Base-by-base conservation (phyloP, 2,888 invertebrate genomes). In the Heliconius cydno region DNA sequence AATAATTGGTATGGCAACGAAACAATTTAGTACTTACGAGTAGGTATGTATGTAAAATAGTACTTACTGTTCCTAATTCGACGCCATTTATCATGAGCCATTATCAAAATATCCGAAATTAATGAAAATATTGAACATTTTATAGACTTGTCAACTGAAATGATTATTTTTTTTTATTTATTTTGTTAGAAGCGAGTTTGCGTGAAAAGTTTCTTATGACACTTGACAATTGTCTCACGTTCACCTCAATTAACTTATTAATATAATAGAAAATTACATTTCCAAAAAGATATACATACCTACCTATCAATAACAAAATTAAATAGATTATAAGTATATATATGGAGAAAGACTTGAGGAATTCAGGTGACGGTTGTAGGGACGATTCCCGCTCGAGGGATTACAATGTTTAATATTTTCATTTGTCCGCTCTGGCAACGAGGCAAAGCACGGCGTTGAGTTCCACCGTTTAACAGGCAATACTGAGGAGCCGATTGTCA, bases 1-100 rank as follows among this genome's bases (percentile, higher is more conserved):
- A 60, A 73, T 73, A 30, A 73, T 73, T 73, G 73, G 73, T 73
- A 60, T 60, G 73, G 60, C 34, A 73, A 25, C 60, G 22, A 34
- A 38, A 60, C 34, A 73, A 60, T 34, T 34, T 60, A 73, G 7
- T n/a, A n/a, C n/a, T n/a, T n/a, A n/a, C n/a, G n/a, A n/a, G n/a
- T 30, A 22, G 9, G 22, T 46, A 15, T 72, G 34, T 60, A 25
- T 9, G 60, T 52, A 57, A 34, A n/a, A 73, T 57, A 34, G 3
- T n/a, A 9, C 22, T 34, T 57, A 7, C 22, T n/a, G 34, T 57
- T 72, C 57, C 30, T 72, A 72, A 70, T 70, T 70, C 15, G 3
- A 70, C 41, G 5, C 2, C 15, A 70, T 25, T 25, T 13, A 38
- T 30, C 19, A 10, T 19, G 66, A 30, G 9, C 34, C n/a, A n/a